A percentile compares a stretch with the other conserved stretches of the same genome.
Evolutionary conservation across 2,797 vertebrate species (phyloP).

Genomic region (Halcyon chelicuti): DNA sequence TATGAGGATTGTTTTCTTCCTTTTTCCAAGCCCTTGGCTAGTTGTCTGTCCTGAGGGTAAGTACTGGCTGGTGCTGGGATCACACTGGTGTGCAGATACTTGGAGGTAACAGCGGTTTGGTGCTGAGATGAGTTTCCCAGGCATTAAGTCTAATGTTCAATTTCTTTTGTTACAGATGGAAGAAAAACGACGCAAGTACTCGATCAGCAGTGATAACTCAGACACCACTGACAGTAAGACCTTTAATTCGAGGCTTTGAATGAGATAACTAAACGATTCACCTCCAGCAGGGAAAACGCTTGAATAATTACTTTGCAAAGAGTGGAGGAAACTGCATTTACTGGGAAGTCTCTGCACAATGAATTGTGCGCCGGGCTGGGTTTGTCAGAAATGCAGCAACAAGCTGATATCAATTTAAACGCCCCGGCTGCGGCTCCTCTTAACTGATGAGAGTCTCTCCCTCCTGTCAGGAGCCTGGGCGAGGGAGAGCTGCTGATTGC

Average conservation of each 20-base stretch:
- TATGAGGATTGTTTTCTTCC: not conserved
- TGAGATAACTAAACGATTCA: constrained; percentile 20
- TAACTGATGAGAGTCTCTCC: constrained; percentile 22
- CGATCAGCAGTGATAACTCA: constrained; percentile 97
- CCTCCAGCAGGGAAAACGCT: constrained; percentile 48
- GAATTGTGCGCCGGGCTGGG: not conserved
- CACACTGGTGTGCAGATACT: not conserved
- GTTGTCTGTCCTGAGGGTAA: not conserved
- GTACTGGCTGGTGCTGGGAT: not conserved
- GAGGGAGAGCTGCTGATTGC: not conserved
- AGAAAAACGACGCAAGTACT: constrained; percentile 97
- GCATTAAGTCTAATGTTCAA: constrained; percentile 7
- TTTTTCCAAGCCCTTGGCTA: not conserved
- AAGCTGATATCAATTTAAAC: constrained; percentile 21
- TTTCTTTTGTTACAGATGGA: constrained; percentile 90
- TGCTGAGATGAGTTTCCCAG: constrained; percentile 12
- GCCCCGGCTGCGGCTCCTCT: not conserved
- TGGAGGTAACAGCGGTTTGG: not conserved
- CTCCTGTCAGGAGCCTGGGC: not conserved
- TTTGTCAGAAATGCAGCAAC: constrained; percentile 39
- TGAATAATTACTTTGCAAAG: constrained; percentile 46
- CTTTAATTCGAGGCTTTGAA: constrained; percentile 62
- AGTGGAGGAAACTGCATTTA: constrained; percentile 10
- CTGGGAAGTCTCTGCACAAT: not conserved
- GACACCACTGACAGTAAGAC: constrained; percentile 98